phyloP scores from a whole-genome alignment of 2,888 invertebrate genomes.

The Sinelater perroti region DNA sequence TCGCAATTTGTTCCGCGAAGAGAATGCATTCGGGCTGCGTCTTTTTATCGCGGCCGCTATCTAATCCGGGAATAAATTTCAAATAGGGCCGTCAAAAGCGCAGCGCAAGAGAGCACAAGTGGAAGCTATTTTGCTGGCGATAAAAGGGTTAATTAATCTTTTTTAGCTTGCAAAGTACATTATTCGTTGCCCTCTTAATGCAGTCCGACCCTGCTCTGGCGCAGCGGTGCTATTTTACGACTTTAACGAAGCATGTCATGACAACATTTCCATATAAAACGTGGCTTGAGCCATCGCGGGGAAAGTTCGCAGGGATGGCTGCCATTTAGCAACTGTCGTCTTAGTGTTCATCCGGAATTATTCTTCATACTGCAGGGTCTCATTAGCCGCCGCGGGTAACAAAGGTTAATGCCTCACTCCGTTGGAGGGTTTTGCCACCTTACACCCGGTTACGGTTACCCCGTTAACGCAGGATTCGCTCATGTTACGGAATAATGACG shows the following conservation, averaged over 20 bases:
- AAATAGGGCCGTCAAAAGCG: constrained; percentile 31
- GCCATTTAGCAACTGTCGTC: constrained; percentile 55
- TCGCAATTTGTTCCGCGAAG: constrained; percentile 1
- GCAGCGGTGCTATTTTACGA: constrained; percentile 58
- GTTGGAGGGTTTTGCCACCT: constrained; percentile 35
- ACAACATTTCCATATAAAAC: constrained; percentile 53
- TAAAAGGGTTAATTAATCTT: constrained; percentile 59
- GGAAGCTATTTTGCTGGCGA: constrained; percentile 52
- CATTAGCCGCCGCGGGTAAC: constrained; percentile 35
- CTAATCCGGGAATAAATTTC: constrained; percentile 29
- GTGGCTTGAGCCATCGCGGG: constrained; percentile 46
- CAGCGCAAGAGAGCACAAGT: constrained; percentile 46
- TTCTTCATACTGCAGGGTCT: constrained; percentile 48
- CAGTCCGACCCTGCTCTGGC: constrained; percentile 56
- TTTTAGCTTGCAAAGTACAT: constrained; percentile 58
- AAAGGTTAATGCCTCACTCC: constrained; percentile 39
- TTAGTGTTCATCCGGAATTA: constrained; percentile 47
- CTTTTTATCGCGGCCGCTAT: constrained; percentile 11
- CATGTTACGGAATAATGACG: constrained; percentile 31
- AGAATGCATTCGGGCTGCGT: constrained; percentile 4
- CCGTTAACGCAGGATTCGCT: constrained; percentile 30
- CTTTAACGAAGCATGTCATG: constrained; percentile 60
- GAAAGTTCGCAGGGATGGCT: constrained; percentile 53
- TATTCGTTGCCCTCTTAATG: constrained; percentile 58
- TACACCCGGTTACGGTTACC: constrained; percentile 32